phyloP scores from a whole-genome alignment of 2,888 invertebrate genomes.

The Emmelina monodactyla region DNA sequence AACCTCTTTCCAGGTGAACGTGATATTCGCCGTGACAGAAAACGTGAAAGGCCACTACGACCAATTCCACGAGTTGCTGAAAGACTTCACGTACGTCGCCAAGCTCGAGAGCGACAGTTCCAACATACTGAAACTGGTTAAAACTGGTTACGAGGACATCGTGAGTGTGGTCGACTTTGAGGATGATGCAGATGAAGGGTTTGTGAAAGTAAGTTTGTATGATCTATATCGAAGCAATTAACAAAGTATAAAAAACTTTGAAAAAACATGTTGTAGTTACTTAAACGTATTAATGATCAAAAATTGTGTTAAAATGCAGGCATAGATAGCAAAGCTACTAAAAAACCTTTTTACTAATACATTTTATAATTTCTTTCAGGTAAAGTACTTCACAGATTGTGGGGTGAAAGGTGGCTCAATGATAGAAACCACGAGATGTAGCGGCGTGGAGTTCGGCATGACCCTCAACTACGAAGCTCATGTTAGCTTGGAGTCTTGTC shows the following conservation, averaged over 20 bases:
- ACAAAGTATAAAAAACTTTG: no score
- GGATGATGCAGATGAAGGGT: conserved; percentile 67
- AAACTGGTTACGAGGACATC: conserved; percentile 80
- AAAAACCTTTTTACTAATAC: background rate
- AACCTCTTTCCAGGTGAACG: conserved; percentile 72
- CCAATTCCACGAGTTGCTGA: conserved; percentile 72
- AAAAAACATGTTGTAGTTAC: no score
- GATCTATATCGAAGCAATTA: no score
- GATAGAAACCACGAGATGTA: conserved; percentile 64
- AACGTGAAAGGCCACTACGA: conserved; percentile 73
- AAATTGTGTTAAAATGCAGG: no score
- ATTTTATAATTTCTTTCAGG: conserved; percentile 10
- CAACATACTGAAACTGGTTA: conserved; percentile 85
- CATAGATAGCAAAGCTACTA: no score
- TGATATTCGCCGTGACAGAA: conserved; percentile 87
- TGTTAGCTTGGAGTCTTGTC: conserved; percentile 66
- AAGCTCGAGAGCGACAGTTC: conserved; percentile 81
- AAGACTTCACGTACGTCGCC: conserved; percentile 78
- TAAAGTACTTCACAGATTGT: conserved; percentile 78
- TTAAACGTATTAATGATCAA: no score
- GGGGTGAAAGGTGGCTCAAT: conserved; percentile 54
- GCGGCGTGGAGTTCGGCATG: conserved; percentile 68
- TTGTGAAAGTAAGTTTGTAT: conserved; percentile 56
- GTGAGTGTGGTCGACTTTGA: conserved; percentile 69
- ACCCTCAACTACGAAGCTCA: conserved; percentile 71